These are phyloP conservation scores for Pempheris klunzingeri DNA, from an alignment of 2,797 vertebrate species.

Conservation along the genomic window DNA sequence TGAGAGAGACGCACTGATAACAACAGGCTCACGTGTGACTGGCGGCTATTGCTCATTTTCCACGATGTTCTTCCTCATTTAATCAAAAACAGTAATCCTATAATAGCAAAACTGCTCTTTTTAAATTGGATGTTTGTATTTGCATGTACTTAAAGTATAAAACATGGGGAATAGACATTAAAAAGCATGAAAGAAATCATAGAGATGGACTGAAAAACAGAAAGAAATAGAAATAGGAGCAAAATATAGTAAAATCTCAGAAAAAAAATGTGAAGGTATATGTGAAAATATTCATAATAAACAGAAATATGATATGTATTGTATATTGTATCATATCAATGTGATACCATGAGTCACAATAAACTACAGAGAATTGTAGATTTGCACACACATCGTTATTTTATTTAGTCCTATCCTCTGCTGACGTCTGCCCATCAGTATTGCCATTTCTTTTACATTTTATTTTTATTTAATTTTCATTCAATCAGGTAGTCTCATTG, in stretches of 20 bases:
- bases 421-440: background rate
- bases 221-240: no score
- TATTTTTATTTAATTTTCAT: no score
- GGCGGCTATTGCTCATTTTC: no score
- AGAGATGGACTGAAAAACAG: background rate
- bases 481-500: no score
- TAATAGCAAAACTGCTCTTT: background rate
- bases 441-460: background rate
- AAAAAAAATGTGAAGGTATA: background rate
- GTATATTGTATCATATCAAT: background rate
- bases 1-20: no score
- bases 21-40: background rate
- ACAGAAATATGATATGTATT: background rate
- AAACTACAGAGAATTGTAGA: background rate
- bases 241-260: no score
- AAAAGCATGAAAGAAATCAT: background rate
- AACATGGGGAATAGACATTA: background rate
- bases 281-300: conserved; percentile 2
- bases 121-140: background rate
- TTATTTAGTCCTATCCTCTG: background rate
- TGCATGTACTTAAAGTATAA: background rate
- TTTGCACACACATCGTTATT: background rate
- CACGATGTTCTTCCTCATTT: no score
- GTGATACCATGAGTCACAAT: background rate
- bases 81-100: background rate